Evolutionary conservation across 1,140 invertebrate species (phyloP).

Genomic region (Drosophila nikananu): DNA sequence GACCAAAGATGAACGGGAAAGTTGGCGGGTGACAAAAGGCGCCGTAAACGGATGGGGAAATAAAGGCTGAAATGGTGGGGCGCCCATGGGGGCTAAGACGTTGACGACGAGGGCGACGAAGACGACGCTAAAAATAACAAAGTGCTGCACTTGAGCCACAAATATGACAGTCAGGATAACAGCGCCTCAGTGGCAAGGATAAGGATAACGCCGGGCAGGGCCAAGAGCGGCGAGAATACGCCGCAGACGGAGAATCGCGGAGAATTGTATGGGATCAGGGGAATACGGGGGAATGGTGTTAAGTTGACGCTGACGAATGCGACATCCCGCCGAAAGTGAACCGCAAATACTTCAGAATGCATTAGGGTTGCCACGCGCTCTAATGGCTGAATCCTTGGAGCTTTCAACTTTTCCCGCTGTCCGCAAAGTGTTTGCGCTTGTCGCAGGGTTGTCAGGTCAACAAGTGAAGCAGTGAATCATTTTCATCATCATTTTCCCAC

Average conservation of each 20-base stretch:
- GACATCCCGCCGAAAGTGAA: constrained; percentile 42
- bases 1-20: constrained; percentile 17
- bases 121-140: constrained; percentile 71
- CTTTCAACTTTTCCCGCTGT: neutral
- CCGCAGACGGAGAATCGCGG: neutral
- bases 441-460: constrained; percentile 28
- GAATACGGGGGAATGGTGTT: constrained; percentile 34
- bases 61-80: constrained; percentile 13
- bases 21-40: constrained; percentile 17
- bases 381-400: constrained; percentile 10
- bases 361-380: constrained; percentile 39
- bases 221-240: constrained; percentile 14
- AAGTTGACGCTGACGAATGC: constrained; percentile 73
- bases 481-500: neutral
- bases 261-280: constrained; percentile 10
- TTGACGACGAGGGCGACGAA: constrained; percentile 17
- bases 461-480: neutral
- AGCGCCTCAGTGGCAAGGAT: constrained; percentile 36
- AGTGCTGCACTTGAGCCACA: constrained; percentile 71
- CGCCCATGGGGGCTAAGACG: neutral
- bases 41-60: neutral
- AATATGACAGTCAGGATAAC: constrained; percentile 65
- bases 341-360: constrained; percentile 43
- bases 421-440: constrained; percentile 8
- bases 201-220: constrained; percentile 16